phyloP scores from a whole-genome alignment of 2,888 invertebrate species.

The Panorpa germanica region DNA sequence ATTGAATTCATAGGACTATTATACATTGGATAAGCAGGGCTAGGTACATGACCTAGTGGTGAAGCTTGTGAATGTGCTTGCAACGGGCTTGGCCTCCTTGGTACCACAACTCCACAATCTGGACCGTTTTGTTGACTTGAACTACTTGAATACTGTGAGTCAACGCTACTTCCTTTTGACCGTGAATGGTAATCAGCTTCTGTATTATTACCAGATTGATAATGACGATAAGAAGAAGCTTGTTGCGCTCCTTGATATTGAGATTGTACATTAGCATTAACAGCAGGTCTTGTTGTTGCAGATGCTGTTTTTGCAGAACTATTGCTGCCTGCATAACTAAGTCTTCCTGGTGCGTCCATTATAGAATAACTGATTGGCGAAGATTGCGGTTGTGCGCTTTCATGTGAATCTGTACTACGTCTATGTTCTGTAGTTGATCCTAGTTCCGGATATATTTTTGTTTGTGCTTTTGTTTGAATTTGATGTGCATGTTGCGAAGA shows the following conservation, averaged over 20 bases:
- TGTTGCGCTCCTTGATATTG: conserved; percentile 28
- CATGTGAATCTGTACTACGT: conserved; percentile 19
- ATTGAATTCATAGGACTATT: conserved; percentile 66
- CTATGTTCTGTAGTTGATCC: conserved; percentile 21
- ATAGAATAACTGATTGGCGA: conserved; percentile 61
- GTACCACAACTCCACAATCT: conserved; percentile 43
- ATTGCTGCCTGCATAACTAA: conserved; percentile 37
- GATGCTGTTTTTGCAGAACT: conserved; percentile 28
- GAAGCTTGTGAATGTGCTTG: conserved; percentile 53
- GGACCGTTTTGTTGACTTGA: conserved; percentile 44
- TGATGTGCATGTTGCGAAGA: conserved; percentile 19
- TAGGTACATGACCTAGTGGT: conserved; percentile 52
- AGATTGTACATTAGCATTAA: conserved; percentile 17
- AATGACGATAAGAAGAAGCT: conserved; percentile 38
- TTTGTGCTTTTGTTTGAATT: conserved; percentile 58
- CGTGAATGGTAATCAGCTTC: conserved; percentile 40
- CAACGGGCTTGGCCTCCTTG: conserved; percentile 46
- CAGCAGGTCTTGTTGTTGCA: conserved; percentile 20
- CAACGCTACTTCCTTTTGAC: conserved; percentile 39
- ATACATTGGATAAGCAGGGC: conserved; percentile 69
- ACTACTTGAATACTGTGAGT: conserved; percentile 39
- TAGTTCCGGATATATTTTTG: conserved; percentile 58
- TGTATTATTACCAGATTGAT: conserved; percentile 36
- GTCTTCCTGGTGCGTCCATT: conserved; percentile 45
- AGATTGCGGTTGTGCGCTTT: conserved; percentile 35